Conservation (phyloP, 2,797 vertebrate species). For the Labeo calbasu region DNA sequence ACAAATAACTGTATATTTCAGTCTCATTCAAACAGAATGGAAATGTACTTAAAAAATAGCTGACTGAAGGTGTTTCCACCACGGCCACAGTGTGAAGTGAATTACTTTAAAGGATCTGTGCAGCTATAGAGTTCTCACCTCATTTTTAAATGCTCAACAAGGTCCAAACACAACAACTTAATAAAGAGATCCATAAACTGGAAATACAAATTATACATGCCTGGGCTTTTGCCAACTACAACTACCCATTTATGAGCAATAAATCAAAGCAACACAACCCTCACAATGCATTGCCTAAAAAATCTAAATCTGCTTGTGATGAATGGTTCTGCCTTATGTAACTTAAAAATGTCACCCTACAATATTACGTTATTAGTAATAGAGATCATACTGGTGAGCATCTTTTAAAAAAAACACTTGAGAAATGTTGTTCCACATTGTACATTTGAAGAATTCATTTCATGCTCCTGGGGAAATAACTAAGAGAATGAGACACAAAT, state of each 20-base stretch:
- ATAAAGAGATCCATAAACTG: neutral
- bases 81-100: neutral
- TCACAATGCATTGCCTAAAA: neutral
- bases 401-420: neutral
- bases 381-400: neutral
- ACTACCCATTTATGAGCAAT: slow-evolving; percentile 23
- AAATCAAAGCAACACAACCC: slow-evolving; percentile 35
- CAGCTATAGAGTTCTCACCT: neutral
- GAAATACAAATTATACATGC: neutral
- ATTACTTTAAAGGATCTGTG: neutral
- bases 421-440: neutral
- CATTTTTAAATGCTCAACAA: neutral
- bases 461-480: neutral
- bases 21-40: neutral
- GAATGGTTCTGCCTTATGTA: slow-evolving; percentile 6
- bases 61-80: neutral
- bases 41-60: neutral
- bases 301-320: slow-evolving; percentile 9
- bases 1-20: neutral
- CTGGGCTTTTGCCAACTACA: neutral
- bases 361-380: slow-evolving; percentile 5
- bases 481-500: neutral
- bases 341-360: slow-evolving; percentile 14
- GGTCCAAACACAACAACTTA: neutral
- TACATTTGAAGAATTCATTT: neutral